Conservation (phyloP, 2,888 invertebrate species). For the Ormyrus pomaceus region DNA sequence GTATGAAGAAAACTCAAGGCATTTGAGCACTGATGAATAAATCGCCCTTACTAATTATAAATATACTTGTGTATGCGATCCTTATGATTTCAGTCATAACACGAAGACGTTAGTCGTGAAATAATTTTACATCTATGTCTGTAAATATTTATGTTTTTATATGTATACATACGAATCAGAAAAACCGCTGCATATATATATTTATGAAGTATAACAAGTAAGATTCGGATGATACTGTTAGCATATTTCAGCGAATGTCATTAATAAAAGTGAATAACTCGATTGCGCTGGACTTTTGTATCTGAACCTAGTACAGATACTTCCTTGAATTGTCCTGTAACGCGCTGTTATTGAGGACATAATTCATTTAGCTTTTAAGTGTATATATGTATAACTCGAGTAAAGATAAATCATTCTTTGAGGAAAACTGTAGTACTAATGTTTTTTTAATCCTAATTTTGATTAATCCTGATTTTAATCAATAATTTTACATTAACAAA, state of each 20-base stretch:
- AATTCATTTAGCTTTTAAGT: constrained; percentile 56
- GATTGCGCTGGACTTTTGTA: constrained; percentile 60
- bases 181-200: constrained; percentile 60
- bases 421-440: constrained; percentile 32
- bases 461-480: too few relatives aligned
- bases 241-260: constrained; percentile 70
- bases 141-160: constrained; percentile 72
- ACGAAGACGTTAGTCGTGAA: constrained; percentile 61
- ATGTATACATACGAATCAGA: constrained; percentile 62
- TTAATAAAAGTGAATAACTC: constrained; percentile 69
- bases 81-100: constrained; percentile 64
- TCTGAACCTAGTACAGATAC: constrained; percentile 49
- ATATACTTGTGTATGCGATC: constrained; percentile 67
- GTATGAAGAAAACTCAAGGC: constrained; percentile 59
- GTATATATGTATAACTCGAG: constrained; percentile 57
- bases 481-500: too few relatives aligned
- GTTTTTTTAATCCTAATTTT: neutral
- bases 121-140: constrained; percentile 67
- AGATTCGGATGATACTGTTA: constrained; percentile 72
- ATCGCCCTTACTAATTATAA: constrained; percentile 72
- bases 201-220: constrained; percentile 72
- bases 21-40: constrained; percentile 64
- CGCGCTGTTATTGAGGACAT: constrained; percentile 31
- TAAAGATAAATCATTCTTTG: constrained; percentile 56
- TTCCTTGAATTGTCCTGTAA: constrained; percentile 45